Evolutionary conservation across 2,888 invertebrate species (phyloP), one percentile per base, ranked within the genome.

Genomic region (Malacosoma neustria): DNA sequence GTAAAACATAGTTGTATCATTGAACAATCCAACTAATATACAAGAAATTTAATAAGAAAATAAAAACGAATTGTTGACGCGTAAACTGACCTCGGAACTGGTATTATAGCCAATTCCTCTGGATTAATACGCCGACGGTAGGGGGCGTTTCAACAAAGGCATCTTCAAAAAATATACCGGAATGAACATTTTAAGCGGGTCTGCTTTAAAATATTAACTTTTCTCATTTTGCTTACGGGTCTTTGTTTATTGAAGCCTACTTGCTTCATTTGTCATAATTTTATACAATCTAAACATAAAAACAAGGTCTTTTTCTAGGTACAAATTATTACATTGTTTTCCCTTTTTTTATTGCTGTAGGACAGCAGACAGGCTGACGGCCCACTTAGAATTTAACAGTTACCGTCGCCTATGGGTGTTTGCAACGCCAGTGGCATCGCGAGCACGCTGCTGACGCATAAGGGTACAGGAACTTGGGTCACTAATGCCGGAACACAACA

Each of bases 81-180:
- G 44, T 41, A 48, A 43, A 42, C 37, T 42, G 32, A 42, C 41
- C 37, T 40, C 41, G 40, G 42, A 39, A 41, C 36, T n/a, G 36
- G 45, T 34, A 43, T 45, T 41, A 46, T 44, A 46, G 46, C 41
- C 46, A 48, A 48, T 48, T 46, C 46, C 40, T 35, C 15, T 36
- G 41, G 44, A 48, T 46, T 48, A 46, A 48, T 46, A 44, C 41
- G 44, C 42, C 41, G 37, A 40, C 40, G 35, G 35, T 36, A 15
- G 44, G 38, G 45, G 42, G 39, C 33, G 32, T 30, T 33, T 14
- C 11, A 36, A 38, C 41, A 41, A 42, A 42, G 43, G 37, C 41
- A 39, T 22, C 22, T 9, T 9, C 22, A 5, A 22, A 22, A 22
- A 22, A 22, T 22, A 9, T 7, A 22, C 6, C 22, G 22, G 22